Conservation (phyloP, 1,140 invertebrate species). For the Drosophila takahashii region DNA sequence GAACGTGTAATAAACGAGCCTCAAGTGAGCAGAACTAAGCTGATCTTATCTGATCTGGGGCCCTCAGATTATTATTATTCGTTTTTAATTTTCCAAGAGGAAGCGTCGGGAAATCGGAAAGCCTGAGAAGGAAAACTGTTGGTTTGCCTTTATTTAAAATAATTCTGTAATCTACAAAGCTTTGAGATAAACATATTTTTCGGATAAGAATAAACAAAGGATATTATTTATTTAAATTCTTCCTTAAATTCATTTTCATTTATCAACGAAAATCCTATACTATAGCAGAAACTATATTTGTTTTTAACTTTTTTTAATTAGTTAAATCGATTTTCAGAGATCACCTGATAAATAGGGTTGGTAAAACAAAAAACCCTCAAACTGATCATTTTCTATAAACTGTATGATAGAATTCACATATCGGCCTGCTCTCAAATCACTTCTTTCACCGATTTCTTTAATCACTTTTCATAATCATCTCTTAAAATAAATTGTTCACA, state of each 20-base stretch:
- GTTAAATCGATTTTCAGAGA: neutral
- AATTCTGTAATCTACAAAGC: too few species aligned
- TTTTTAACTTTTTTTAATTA: too few species aligned
- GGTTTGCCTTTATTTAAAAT: neutral
- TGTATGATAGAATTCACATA: too few species aligned
- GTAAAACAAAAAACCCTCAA: too few species aligned
- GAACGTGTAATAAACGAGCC: conserved; percentile 39
- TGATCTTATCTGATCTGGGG: conserved; percentile 29
- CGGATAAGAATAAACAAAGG: too few species aligned
- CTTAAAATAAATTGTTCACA: neutral
- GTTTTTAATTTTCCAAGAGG: conserved; percentile 9
- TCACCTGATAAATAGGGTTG: neutral
- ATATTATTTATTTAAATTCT: too few species aligned
- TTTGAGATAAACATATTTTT: too few species aligned
- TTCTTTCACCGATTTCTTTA: neutral
- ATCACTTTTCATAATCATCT: conserved; percentile 1
- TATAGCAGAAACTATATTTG: too few species aligned
- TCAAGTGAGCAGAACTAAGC: conserved; percentile 32
- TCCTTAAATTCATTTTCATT: too few species aligned
- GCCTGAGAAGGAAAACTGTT: neutral
- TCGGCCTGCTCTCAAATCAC: neutral
- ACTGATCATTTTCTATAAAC: too few species aligned
- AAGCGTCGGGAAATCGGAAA: neutral
- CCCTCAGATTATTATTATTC: conserved; percentile 1
- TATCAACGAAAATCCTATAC: too few species aligned